Evolutionary conservation across 2,113 vertebrate genomes (phyloP).

Genomic region (Perca fluviatilis): DNA sequence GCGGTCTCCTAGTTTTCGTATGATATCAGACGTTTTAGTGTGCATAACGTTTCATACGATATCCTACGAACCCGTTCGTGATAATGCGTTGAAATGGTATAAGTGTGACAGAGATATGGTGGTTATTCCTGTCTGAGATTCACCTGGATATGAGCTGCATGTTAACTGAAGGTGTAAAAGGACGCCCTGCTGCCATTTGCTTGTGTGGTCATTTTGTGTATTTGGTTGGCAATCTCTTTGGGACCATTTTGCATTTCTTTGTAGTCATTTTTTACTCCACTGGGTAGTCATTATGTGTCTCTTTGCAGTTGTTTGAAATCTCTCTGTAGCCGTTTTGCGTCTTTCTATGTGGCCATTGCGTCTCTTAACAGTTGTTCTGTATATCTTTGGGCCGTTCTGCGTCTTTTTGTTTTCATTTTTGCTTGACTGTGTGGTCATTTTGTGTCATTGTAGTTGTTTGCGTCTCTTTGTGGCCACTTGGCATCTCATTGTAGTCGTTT

Average conservation of each 20-base stretch:
- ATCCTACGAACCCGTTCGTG: too few species aligned
- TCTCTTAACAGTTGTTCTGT: neutral
- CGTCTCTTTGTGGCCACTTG: accelerated
- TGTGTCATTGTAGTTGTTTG: neutral
- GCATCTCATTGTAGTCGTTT: too few species aligned
- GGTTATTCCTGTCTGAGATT: slow-evolving; percentile 14
- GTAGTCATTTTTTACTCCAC: neutral
- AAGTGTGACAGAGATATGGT: neutral
- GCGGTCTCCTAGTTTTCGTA: too few species aligned
- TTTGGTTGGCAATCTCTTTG: neutral
- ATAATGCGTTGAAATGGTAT: too few species aligned
- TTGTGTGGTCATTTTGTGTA: neutral
- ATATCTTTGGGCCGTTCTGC: neutral
- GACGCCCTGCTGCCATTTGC: neutral
- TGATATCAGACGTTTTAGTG: too few species aligned
- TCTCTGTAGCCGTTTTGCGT: neutral
- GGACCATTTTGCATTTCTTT: neutral
- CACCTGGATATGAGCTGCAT: slow-evolving; percentile 16
- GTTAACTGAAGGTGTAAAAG: neutral
- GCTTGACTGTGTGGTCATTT: too few species aligned
- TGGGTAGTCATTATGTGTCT: neutral
- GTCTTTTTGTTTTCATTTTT: neutral
- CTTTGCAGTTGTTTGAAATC: neutral
- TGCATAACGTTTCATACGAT: too few species aligned
- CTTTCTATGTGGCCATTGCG: neutral